Conservation (phyloP, 2,113 vertebrate species). For the Benitochromis conjunctus region DNA sequence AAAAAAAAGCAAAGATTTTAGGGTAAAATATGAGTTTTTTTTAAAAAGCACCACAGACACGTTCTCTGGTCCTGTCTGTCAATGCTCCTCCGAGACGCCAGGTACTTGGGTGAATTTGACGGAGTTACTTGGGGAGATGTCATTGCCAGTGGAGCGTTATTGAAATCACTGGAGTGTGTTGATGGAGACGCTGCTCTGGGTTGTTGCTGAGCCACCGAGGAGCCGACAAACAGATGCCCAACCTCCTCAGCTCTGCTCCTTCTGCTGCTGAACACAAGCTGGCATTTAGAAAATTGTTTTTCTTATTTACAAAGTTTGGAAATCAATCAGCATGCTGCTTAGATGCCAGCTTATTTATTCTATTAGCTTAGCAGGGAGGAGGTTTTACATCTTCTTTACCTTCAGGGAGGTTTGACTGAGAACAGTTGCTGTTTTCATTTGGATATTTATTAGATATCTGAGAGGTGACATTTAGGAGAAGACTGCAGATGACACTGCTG, state of each 20-base stretch:
- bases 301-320: background rate
- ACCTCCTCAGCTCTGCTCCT: background rate
- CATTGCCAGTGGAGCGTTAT: constrained; percentile 13
- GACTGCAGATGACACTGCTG: background rate
- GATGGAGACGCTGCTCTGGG: constrained; percentile 19
- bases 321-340: background rate
- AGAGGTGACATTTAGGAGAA: background rate
- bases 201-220: background rate
- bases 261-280: background rate
- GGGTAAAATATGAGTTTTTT: background rate
- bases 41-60: background rate
- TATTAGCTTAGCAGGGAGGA: background rate
- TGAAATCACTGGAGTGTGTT: constrained; percentile 29
- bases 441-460: background rate
- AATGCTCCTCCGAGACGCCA: background rate
- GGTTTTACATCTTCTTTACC: background rate
- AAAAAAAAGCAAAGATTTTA: background rate
- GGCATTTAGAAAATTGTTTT: background rate
- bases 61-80: background rate
- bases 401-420: background rate
- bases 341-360: background rate
- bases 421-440: background rate
- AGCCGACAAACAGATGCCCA: constrained; percentile 13
- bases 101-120: background rate
- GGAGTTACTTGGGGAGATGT: constrained; percentile 1